phyloP scores from a whole-genome alignment of 2,797 vertebrate genomes.

The Tolypeutes matacus region DNA sequence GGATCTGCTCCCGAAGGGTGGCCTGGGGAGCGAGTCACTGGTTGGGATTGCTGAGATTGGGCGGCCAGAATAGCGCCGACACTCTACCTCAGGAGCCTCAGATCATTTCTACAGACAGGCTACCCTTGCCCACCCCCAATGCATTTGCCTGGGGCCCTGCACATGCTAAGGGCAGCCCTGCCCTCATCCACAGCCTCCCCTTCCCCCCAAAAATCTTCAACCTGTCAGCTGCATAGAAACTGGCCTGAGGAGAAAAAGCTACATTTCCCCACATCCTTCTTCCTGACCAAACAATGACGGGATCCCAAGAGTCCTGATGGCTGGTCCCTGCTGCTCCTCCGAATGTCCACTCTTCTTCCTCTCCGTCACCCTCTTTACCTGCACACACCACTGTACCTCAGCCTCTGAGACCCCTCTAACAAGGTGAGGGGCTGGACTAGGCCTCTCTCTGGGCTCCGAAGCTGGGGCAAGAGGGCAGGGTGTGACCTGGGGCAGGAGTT shows the following conservation, averaged over 20 bases:
- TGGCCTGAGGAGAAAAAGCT: background rate
- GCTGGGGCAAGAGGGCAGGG: background rate
- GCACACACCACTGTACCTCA: background rate
- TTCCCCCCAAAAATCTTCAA: background rate
- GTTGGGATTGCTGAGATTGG: background rate
- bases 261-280: background rate
- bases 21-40: fast-evolving
- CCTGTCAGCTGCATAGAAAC: background rate
- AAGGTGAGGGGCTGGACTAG: background rate
- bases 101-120: background rate
- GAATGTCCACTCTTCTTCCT: fast-evolving
- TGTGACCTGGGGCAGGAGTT: background rate
- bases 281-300: background rate
- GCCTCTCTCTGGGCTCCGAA: background rate
- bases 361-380: fast-evolving
- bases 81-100: too few species aligned
- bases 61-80: background rate
- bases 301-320: background rate
- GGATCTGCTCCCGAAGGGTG: too few species aligned
- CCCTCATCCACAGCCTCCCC: background rate
- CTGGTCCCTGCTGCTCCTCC: fast-evolving
- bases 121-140: too few species aligned
- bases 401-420: too few species aligned
- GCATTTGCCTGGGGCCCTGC: too few species aligned
- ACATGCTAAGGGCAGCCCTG: background rate